Evolutionary conservation across 2,888 invertebrate species (phyloP).

Genomic region (Nephrotoma appendiculata): DNA sequence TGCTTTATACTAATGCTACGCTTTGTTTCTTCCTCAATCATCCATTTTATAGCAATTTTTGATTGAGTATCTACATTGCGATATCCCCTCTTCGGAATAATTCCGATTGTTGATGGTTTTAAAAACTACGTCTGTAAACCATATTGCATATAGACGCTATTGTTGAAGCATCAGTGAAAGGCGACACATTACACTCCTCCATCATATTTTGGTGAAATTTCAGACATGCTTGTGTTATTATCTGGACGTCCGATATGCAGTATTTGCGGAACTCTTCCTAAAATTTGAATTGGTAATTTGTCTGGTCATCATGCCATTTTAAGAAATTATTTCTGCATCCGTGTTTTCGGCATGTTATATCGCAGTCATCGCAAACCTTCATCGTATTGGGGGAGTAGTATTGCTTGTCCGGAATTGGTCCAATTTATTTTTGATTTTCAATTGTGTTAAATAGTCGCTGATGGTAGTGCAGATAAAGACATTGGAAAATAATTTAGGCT

Average conservation of each 20-base stretch:
- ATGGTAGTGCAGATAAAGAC: slow-evolving; percentile 12
- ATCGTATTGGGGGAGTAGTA: not conserved
- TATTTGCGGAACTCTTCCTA: too few species aligned
- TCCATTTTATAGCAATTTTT: not conserved
- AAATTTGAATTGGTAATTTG: too few species aligned
- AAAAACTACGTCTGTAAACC: not conserved
- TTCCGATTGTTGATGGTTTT: not conserved
- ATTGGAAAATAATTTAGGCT: too few species aligned
- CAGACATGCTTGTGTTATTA: too few species aligned
- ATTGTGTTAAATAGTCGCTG: slow-evolving; percentile 13
- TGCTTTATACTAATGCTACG: not conserved
- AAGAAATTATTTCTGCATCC: too few species aligned
- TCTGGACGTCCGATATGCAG: too few species aligned
- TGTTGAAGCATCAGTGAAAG: not conserved
- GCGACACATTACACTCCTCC: too few species aligned
- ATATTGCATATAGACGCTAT: not conserved
- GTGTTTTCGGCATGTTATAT: not conserved
- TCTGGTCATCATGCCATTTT: too few species aligned
- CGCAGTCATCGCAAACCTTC: not conserved
- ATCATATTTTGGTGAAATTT: too few species aligned
- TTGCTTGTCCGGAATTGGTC: not conserved
- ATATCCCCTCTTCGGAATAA: not conserved
- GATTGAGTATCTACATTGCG: not conserved
- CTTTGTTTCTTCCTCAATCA: not conserved
- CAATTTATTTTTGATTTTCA: not conserved